Base-by-base conservation (phyloP, 1,140 invertebrate genomes). In the Scaptomyza hsui region DNA sequence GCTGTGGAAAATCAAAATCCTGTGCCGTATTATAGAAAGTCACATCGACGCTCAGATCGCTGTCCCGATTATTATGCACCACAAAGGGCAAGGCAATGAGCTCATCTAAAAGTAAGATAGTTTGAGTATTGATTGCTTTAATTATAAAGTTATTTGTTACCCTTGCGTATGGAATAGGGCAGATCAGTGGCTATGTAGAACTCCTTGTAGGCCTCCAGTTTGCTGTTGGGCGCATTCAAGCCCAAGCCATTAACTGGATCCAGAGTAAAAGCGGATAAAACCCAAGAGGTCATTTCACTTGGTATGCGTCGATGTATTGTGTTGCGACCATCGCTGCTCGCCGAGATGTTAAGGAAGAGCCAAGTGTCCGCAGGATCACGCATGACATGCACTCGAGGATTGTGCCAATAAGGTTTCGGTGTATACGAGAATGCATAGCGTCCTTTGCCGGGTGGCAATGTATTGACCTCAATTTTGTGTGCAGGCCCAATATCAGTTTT, bases 201-300 rank as follows among this genome's bases (percentile, higher is more conserved):
- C 19, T 96, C 95, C 79, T 97, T 95, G 86, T 97, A 97, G 0
- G 98, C 96, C 91, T 94, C 94, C 44, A 99, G 89, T 93, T 95
- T 95, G 70, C 94, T 93, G 15, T 95, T 92, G 49, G 93, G 81
- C 35, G 94, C 92, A 9, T 96, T 94, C 1, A 99, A 92, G 2
- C 97, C 98, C 1, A 99, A 92, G 7, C 98, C 98, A 71, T 95
- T 92, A 0, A 96, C 92, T 0, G 95, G 93, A 92, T 98, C 96
- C 41, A 99, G 92, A 0, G 98, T 97, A 91, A 99, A 99, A 2
- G 96, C 98, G 16, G 96, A 96, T 0, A 99, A 93, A 6, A 96
- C 93, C 97, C 98, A 99, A 1, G 97, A 97, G 0, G 97, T 98
- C 42, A 99, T 97, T 0, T 96, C 96, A 68, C 97, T 95, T 0